Evolutionary conservation across 2,888 invertebrate species (phyloP), one percentile per base, ranked within the genome.

Genomic region (Sminthurides aquaticus): DNA sequence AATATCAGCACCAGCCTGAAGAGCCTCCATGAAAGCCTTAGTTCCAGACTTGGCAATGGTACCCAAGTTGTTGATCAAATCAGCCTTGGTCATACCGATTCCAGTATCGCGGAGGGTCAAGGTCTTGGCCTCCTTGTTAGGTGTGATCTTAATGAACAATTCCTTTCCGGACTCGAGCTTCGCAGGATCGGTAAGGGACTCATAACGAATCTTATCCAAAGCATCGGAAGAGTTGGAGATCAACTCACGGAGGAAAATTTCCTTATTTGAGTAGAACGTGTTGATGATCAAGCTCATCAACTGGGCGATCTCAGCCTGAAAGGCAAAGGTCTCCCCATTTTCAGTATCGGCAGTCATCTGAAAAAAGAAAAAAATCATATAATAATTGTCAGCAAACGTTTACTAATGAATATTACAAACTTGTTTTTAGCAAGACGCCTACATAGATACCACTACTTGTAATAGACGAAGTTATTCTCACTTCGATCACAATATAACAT

Each of bases 201-300:
- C 96, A 81, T 99, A 99, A 60, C 98, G 88, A 81, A 85, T 84
- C 76, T 85, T 85, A 76, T 85, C 85, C 74, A 85, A 77, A 60
- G 85, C 90, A 85, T 99, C 99, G 60, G 96, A 96, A 0, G 96
- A 88, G 80, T 99, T 99, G 20, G 98, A 99, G 78, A 99, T 97
- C 84, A 99, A 85, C 82, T 99, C 99, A 80, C 98, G 86, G 67
- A 99, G 87, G 82, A 99, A 99, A 78, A 99, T 97, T 83, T 99
- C 99, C 83, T 99, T 99, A 86, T 99, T 99, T 0, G 96, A 96
- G 81, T 99, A 99, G 84, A 99, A 99, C 64, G 99, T 99, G 86
- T 99, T 99, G 87, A 99, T 99, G 86, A 99, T 99, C 82, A 99
- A 83, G 75, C 94, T 95, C 98, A 99, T 98, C 80, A 99, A 87